phyloP scores from a whole-genome alignment of 2,113 vertebrate species.

The Xenus cinereus region DNA sequence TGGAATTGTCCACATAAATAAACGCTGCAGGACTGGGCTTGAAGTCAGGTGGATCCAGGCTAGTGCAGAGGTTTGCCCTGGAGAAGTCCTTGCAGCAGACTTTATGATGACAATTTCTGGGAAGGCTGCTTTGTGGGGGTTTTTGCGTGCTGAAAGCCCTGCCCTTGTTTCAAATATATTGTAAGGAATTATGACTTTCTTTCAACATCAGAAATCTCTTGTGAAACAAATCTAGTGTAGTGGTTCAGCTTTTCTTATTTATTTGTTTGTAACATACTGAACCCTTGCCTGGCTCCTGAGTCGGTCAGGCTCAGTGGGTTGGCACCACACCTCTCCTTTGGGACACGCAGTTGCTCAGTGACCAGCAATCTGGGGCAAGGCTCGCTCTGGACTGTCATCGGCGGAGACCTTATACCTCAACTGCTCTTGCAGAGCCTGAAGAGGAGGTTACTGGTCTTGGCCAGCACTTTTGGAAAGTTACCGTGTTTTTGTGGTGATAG shows the following conservation, averaged over 20 bases:
- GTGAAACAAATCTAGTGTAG: background rate
- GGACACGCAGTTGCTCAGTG: background rate
- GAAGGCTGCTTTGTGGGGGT: background rate
- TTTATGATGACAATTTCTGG: background rate
- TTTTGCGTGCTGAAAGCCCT: background rate
- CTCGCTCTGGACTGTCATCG: background rate
- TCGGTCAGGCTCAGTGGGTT: background rate
- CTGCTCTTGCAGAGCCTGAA: background rate
- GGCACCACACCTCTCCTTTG: background rate
- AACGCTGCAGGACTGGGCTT: background rate
- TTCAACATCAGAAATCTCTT: background rate
- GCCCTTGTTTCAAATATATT: background rate
- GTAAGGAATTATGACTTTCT: background rate
- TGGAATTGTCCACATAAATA: slow-evolving; percentile 41
- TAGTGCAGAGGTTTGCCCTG: background rate
- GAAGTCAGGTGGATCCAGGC: background rate
- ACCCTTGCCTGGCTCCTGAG: background rate
- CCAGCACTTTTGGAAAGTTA: background rate
- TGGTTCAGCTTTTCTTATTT: background rate
- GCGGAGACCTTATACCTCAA: background rate
- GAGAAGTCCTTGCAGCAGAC: background rate
- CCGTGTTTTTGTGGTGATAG: background rate
- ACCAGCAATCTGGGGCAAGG: background rate
- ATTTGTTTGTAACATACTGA: background rate
- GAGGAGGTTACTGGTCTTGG: background rate